Evolutionary conservation across 2,113 vertebrate species (phyloP).

Genomic region (Marcusenius ussheri): DNA sequence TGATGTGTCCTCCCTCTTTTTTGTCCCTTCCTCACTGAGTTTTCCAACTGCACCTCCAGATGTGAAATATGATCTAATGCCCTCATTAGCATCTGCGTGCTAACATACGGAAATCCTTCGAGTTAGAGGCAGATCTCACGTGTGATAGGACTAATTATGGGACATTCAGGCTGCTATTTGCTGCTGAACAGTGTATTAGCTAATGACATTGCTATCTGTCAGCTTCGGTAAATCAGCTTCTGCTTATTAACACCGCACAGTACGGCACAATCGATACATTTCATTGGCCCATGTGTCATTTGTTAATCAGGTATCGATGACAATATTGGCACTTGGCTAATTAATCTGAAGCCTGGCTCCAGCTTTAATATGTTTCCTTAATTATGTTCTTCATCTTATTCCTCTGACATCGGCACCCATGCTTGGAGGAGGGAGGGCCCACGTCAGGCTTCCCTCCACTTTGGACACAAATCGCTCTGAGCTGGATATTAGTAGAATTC

Average conservation of each 20-base stretch:
- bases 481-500: not conserved
- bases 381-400: constrained; percentile 98
- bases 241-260: constrained; percentile 89
- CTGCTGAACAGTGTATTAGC: constrained; percentile 14
- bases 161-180: constrained; percentile 24
- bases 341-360: constrained; percentile 85
- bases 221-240: constrained; percentile 82
- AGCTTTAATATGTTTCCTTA: constrained; percentile 97
- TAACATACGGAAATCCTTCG: constrained; percentile 16
- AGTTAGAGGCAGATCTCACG: constrained; percentile 14
- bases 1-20: not conserved
- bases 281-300: constrained; percentile 98
- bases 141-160: constrained; percentile 23
- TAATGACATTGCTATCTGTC: constrained; percentile 55
- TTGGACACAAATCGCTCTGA: not conserved
- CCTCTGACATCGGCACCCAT: constrained; percentile 66
- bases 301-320: constrained; percentile 99
- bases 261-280: constrained; percentile 90
- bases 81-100: constrained; percentile 5
- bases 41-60: not conserved
- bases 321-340: constrained; percentile 95
- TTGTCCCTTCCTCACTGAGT: not conserved
- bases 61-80: not conserved
- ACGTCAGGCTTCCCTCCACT: constrained; percentile 53
- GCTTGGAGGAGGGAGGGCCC: constrained; percentile 20